Evolutionary conservation across 2,797 vertebrate species (phyloP).

Genomic region (Chiroxiphia lanceolata): DNA sequence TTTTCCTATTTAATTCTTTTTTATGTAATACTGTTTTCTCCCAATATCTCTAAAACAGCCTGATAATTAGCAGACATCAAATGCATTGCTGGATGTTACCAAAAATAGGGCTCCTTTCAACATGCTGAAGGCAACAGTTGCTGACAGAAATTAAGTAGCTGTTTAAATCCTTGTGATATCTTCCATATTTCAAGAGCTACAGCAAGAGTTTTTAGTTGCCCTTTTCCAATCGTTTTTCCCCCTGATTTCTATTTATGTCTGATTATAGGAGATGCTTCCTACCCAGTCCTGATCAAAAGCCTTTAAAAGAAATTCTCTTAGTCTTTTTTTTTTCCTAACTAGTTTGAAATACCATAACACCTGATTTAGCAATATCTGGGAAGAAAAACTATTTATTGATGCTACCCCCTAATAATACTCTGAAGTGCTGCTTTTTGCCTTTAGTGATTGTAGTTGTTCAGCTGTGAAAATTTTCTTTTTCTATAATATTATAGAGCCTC

Average conservation of each 20-base stretch:
- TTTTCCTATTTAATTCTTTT: background rate
- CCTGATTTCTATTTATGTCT: background rate
- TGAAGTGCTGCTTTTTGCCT: background rate
- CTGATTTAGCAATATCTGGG: background rate
- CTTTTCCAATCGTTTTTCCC: background rate
- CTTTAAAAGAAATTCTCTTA: background rate
- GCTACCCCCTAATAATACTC: background rate
- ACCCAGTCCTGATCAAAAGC: background rate
- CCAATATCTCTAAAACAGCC: background rate
- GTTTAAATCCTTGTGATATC: slow-evolving; percentile 4
- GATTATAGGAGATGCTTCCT: background rate
- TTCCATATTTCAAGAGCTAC: slow-evolving; percentile 10
- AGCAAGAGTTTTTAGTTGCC: background rate
- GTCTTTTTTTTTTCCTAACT: background rate
- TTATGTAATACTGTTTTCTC: background rate
- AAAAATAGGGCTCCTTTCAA: slow-evolving; percentile 26
- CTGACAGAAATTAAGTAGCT: slow-evolving; percentile 42
- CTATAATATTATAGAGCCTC: background rate
- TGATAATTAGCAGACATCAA: slow-evolving; percentile 6
- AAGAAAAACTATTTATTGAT: background rate
- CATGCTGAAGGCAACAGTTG: slow-evolving; percentile 3
- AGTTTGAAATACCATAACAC: background rate
- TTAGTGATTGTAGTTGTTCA: background rate
- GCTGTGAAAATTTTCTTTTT: background rate
- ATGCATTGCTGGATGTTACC: background rate